Evolutionary conservation across 1,140 invertebrate species (phyloP).

Genomic region (Idris sp.): DNA sequence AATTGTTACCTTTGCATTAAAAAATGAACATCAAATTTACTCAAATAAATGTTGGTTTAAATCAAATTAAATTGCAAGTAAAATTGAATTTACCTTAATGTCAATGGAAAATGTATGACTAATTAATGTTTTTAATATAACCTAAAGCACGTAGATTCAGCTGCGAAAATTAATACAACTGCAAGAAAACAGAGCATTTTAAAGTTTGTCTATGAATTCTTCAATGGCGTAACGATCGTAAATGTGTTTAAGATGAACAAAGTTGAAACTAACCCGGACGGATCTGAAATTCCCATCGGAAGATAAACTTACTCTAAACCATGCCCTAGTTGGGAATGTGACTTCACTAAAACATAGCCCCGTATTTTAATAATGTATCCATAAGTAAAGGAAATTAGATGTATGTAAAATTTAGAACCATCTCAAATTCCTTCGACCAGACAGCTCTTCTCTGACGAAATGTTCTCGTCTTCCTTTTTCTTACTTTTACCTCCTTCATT

Average conservation of each 20-base stretch:
- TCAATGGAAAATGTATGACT: no score
- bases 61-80: no score
- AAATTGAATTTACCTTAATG: no score
- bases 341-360: slow-evolving; percentile 10
- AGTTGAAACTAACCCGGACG: background rate
- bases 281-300: slow-evolving; percentile 27
- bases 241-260: slow-evolving; percentile 18
- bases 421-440: slow-evolving; percentile 10
- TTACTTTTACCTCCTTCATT: background rate
- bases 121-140: slow-evolving; percentile 1
- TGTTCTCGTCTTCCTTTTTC: no score
- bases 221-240: slow-evolving; percentile 8
- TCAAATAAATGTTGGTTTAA: no score
- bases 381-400: slow-evolving; percentile 35
- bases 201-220: slow-evolving; percentile 17
- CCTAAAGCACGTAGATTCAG: no score
- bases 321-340: slow-evolving; percentile 14
- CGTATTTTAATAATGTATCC: slow-evolving; percentile 26
- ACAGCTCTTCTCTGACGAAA: no score
- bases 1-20: no score
- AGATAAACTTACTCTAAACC: background rate
- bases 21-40: no score
- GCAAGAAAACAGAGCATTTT: background rate
- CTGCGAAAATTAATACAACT: slow-evolving; percentile 10
- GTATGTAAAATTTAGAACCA: slow-evolving; percentile 30